Evolutionary conservation across 1,140 invertebrate species (phyloP), one percentile per base, ranked within the genome.

Genomic region (Ceratosolen fusciceps): DNA sequence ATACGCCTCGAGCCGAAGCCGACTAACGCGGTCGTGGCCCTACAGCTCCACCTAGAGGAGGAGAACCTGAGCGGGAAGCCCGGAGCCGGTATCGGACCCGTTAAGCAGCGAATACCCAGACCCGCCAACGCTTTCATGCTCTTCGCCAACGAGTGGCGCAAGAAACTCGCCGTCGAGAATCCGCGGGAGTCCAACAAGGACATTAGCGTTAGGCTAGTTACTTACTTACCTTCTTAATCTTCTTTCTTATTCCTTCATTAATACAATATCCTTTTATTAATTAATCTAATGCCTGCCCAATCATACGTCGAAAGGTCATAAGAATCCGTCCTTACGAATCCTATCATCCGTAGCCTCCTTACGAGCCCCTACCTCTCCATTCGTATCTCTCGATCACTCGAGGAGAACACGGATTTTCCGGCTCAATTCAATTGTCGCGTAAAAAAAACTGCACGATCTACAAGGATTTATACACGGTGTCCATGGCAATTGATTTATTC

Each of bases 121-220:
- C 93, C 93, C 12, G 92, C 92, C 7, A 93, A 94, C 85, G 93
- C 93, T 0, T 94, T 94, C 79, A 93, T 94, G 93, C 82, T 93
- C 0, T 93, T 93, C 79, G 93, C 92, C n/a, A 93, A 93, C 83
- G 91, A 93, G 52, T 92, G 92, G 88, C 83, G 93, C 16, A 93
- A 92, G 82, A 90, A 90, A 81, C 84, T 94, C 16, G 91, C 92
- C 8, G 82, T 87, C 14, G 85, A 92, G 80, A 91, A 91, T 88
- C 93, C 92, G 2, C 83, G 88, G 0, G 92, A 93, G 73, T 93
- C 91, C 14, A 94, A 94, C 84, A 93, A 93, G 84, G 91, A 93
- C 76, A 93, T 94, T 60, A 93, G 93, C 79, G 91, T 92, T 80
- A 90, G 92, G 85, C 83, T 84, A 83, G 83, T 87, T 78, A 29